phyloP scores from a whole-genome alignment of 2,888 invertebrate species.

The Xestia c-nigrum region DNA sequence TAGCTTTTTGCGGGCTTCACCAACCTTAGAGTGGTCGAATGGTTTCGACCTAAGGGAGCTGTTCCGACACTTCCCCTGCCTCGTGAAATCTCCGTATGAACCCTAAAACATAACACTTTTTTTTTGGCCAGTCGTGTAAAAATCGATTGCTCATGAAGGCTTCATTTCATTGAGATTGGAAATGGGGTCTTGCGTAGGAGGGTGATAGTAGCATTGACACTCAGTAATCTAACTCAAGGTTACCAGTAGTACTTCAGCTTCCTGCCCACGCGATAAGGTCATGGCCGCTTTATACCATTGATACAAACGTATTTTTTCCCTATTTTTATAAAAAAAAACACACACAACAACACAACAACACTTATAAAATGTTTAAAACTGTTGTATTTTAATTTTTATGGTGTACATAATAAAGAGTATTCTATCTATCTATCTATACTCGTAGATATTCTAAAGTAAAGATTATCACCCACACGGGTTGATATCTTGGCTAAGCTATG shows the following conservation, averaged over 20 bases:
- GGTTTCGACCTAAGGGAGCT: no score
- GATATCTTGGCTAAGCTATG: not conserved
- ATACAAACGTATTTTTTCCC: not conserved
- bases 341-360: no score
- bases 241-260: not conserved
- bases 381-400: no score
- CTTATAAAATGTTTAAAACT: no score
- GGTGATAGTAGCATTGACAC: not conserved
- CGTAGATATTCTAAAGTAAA: not conserved
- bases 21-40: no score
- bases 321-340: not conserved
- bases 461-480: not conserved
- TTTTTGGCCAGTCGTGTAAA: no score
- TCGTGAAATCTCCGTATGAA: no score
- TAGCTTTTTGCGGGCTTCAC: no score
- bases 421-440: no score
- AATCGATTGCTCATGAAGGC: not conserved
- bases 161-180: not conserved
- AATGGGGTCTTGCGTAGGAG: not conserved
- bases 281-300: not conserved
- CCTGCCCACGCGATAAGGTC: not conserved
- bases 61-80: no score
- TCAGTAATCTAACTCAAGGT: not conserved
- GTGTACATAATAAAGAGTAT: no score
- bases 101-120: no score